Evolutionary conservation across 2,888 invertebrate genomes (phyloP), one percentile per base, ranked within the genome.

Genomic region (Calliphora vomitoria): DNA sequence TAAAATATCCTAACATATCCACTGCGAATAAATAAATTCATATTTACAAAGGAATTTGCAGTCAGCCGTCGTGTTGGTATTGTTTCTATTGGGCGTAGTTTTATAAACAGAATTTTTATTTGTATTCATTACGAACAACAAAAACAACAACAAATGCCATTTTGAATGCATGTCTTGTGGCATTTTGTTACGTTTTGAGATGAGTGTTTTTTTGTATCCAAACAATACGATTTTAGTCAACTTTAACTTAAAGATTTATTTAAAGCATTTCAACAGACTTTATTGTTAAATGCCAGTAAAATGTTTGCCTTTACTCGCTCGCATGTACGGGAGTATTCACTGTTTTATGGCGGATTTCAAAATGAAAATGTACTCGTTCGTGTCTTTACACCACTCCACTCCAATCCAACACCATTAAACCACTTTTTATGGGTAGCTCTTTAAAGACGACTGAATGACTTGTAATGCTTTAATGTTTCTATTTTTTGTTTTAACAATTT

Each of bases 111-210:
- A 80, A 80, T 66, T 74, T 86, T 80, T 41, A 41, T 81, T 74
- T 72, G 41, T 66, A 50, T 82, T 79, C 55, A 69, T 69, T 53
- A 79, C 11, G 20, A 79, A 50, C 38, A 72, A 50, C 18, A 68
- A 60, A 0, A 60, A 13, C 35, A 62, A 64, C 41, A 47, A 55
- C 74, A 82, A 71, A 71, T 60, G 76, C 76, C 81, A 84, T 87
- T 87, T 82, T 68, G 69, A 69, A 74, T 85, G 74, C 78, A 74
- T 68, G 68, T 60, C 84, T 81, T 84, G 87, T 87, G 84, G 72
- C 78, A 84, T 78, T 80, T 87, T 72, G 86, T 76, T 60, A 58
- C 66, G 50, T 58, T 44, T 68, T 55, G 78, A 58, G 71, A 71
- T 66, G 47, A 35, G 13, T 58, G 25, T 55, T 75, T 82, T 55